Evolutionary conservation across 2,888 invertebrate species (phyloP).

Genomic region (Drosophila trichaetosa): DNA sequence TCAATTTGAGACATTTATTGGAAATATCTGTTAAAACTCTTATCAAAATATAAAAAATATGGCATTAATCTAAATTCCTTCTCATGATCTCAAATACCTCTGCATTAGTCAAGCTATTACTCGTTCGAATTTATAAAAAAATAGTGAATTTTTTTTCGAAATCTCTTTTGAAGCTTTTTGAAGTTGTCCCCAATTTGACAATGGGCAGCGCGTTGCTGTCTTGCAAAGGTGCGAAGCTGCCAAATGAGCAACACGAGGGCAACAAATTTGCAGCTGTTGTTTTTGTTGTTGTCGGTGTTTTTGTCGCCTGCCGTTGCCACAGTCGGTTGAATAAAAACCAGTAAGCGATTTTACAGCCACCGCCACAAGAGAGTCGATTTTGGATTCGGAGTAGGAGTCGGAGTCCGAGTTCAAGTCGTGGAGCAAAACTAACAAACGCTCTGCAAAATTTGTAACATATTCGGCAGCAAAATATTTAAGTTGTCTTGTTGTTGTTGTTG

Average conservation of each 20-base stretch:
- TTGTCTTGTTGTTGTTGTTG: slow-evolving; percentile 47
- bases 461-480: slow-evolving; percentile 76
- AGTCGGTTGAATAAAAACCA: slow-evolving; percentile 71
- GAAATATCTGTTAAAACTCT: not conserved
- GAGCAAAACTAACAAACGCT: slow-evolving; percentile 68
- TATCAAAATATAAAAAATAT: not conserved
- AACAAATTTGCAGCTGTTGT: slow-evolving; percentile 75
- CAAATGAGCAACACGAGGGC: slow-evolving; percentile 80
- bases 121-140: slow-evolving; percentile 22
- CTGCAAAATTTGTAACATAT: slow-evolving; percentile 77
- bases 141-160: slow-evolving; percentile 11
- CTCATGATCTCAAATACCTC: slow-evolving; percentile 19
- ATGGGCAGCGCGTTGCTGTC: slow-evolving; percentile 50
- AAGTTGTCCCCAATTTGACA: slow-evolving; percentile 64
- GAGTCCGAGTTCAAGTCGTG: slow-evolving; percentile 43
- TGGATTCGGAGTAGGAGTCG: slow-evolving; percentile 7
- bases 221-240: slow-evolving; percentile 75
- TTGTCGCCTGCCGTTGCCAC: slow-evolving; percentile 28
- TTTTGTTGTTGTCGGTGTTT: slow-evolving; percentile 33
- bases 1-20: not conserved
- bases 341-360: slow-evolving; percentile 78
- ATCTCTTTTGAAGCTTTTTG: slow-evolving; percentile 35
- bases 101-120: slow-evolving; percentile 35
- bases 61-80: not conserved
- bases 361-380: slow-evolving; percentile 24